Evolutionary conservation across 2,797 vertebrate genomes (phyloP).

Genomic region (Xiphorhynchus erythropygius): DNA sequence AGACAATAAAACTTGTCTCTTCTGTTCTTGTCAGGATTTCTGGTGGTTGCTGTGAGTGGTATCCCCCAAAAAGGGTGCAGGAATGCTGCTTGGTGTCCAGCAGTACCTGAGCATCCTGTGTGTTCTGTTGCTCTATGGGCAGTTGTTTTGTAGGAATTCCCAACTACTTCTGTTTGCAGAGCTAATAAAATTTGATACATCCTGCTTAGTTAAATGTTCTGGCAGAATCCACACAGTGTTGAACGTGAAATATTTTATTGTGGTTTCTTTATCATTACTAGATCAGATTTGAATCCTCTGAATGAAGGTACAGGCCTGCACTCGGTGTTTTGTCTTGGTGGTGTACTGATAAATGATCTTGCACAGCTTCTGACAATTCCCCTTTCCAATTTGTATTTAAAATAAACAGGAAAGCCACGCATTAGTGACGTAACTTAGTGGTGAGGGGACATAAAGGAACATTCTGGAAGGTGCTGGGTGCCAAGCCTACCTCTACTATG

Average conservation of each 20-base stretch:
- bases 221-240: neutral
- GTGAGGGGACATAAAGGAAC: neutral
- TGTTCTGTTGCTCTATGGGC: neutral
- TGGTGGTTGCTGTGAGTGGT: neutral
- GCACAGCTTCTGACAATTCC: no score
- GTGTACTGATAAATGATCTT: neutral
- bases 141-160: neutral
- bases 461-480: neutral
- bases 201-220: neutral
- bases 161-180: neutral
- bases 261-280: neutral
- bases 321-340: neutral
- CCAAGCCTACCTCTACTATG: neutral
- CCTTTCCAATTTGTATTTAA: neutral
- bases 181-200: neutral
- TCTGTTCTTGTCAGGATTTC: neutral
- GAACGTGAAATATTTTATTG: neutral
- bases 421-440: neutral
- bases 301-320: neutral
- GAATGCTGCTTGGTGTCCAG: neutral
- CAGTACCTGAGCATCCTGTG: no score
- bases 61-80: neutral
- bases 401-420: neutral
- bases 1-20: accelerated
- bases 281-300: neutral